phyloP scores from a whole-genome alignment of 2,888 invertebrate genomes.

The Epinotia bilunana region DNA sequence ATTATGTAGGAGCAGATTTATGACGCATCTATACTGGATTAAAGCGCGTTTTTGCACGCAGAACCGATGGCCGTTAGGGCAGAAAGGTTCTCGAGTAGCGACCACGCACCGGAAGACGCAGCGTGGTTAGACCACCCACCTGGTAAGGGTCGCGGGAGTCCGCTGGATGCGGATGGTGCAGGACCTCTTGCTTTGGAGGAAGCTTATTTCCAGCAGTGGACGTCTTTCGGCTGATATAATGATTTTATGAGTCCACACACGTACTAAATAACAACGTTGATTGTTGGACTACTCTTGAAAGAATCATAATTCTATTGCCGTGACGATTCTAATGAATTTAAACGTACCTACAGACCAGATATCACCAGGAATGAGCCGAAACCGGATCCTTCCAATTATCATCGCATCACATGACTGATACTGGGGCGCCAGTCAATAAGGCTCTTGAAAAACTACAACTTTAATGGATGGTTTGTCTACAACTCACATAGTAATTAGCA shows the following conservation, averaged over 20 bases:
- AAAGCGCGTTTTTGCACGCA: slow-evolving; percentile 51
- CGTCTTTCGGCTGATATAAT: too few species aligned
- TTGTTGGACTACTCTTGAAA: background rate
- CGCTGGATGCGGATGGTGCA: too few species aligned
- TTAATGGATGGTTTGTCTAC: background rate
- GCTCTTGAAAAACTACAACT: background rate
- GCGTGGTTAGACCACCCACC: too few species aligned
- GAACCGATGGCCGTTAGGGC: too few species aligned
- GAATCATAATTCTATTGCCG: background rate
- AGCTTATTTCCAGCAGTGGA: too few species aligned
- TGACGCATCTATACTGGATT: slow-evolving; percentile 1
- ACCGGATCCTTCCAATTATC: background rate
- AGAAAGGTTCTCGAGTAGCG: too few species aligned
- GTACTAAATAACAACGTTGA: too few species aligned
- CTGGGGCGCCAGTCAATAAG: background rate
- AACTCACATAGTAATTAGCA: slow-evolving; percentile 19
- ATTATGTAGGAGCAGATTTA: slow-evolving; percentile 20
- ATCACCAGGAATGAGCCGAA: too few species aligned
- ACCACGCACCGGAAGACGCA: too few species aligned
- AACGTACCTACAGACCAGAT: background rate
- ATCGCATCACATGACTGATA: background rate
- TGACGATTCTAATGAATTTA: background rate
- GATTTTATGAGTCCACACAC: background rate
- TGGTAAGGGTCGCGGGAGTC: too few species aligned
- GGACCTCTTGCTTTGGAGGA: too few species aligned